Conservation (phyloP, 2,888 invertebrate genomes). For the Aplocera efformata region DNA sequence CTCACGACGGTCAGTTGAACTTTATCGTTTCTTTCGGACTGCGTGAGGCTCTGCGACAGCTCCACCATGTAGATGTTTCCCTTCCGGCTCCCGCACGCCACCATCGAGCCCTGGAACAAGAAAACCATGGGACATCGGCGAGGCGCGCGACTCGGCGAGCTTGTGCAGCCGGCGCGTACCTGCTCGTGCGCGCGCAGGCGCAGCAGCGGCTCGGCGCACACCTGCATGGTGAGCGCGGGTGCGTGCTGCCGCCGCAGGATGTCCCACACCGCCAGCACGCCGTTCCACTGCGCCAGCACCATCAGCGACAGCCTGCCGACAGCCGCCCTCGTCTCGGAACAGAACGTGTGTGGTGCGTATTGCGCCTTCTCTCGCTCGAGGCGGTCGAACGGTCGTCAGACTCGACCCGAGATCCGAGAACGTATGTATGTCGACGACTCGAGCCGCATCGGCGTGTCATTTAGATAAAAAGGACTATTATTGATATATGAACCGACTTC, state of each 20-base stretch:
- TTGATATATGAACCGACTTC: too few relatives aligned
- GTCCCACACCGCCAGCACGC: constrained; percentile 93
- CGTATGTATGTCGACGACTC: too few relatives aligned
- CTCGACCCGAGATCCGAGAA: too few relatives aligned
- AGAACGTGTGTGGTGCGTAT: too few relatives aligned
- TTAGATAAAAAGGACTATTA: too few relatives aligned
- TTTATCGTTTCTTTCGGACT: constrained; percentile 87
- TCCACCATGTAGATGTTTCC: constrained; percentile 88
- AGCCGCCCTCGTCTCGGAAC: constrained; percentile 5
- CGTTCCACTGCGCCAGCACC: constrained; percentile 88
- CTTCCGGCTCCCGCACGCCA: constrained; percentile 86
- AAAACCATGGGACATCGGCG: neutral
- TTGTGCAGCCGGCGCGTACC: too few relatives aligned
- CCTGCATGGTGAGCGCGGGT: constrained; percentile 83
- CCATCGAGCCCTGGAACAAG: constrained; percentile 75
- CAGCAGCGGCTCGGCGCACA: constrained; percentile 71
- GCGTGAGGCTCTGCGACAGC: constrained; percentile 84
- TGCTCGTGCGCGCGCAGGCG: constrained; percentile 62
- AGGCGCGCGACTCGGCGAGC: too few relatives aligned
- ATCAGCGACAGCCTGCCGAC: constrained; percentile 86
- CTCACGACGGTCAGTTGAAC: constrained; percentile 83
- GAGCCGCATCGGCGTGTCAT: too few relatives aligned
- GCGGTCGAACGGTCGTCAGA: too few relatives aligned
- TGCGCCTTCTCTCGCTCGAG: too few relatives aligned
- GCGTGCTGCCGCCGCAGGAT: constrained; percentile 90